Evolutionary conservation across 1,140 invertebrate genomes (phyloP).

Genomic region (Penaeus indicus): DNA sequence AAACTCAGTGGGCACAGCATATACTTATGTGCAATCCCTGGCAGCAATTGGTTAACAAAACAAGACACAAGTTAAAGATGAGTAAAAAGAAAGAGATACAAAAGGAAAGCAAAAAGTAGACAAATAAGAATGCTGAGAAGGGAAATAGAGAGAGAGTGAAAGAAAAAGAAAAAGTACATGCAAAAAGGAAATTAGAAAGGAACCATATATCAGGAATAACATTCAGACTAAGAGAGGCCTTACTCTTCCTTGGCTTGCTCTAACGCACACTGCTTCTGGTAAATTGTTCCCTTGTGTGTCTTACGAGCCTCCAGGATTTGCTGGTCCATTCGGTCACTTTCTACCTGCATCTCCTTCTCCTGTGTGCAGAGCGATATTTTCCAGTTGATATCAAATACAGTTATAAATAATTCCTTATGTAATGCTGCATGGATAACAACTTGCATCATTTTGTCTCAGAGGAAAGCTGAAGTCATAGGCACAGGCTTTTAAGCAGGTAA

Average conservation of each 20-base stretch:
- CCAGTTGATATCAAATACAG: not conserved
- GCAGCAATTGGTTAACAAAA: no score
- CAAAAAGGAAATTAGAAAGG: no score
- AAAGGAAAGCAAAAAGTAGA: no score
- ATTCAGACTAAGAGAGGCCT: not conserved
- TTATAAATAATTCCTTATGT: no score
- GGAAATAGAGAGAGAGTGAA: no score
- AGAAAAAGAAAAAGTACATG: no score
- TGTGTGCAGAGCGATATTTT: not conserved
- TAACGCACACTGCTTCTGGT: not conserved
- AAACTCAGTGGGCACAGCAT: no score
- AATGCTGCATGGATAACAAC: no score
- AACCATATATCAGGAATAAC: not conserved
- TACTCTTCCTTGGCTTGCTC: conserved; percentile 23
- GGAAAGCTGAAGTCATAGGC: not conserved
- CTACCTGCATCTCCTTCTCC: conserved; percentile 17
- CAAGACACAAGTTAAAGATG: no score
- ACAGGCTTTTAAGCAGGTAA: not conserved
- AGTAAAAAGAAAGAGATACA: no score
- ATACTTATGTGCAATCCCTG: no score
- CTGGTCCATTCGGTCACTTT: not conserved
- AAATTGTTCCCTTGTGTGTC: not conserved
- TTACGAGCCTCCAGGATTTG: conserved; percentile 3
- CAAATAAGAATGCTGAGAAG: no score
- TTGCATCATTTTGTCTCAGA: not conserved